phyloP scores from a whole-genome alignment of 1,140 invertebrate species.

The Drosophila truncata region DNA sequence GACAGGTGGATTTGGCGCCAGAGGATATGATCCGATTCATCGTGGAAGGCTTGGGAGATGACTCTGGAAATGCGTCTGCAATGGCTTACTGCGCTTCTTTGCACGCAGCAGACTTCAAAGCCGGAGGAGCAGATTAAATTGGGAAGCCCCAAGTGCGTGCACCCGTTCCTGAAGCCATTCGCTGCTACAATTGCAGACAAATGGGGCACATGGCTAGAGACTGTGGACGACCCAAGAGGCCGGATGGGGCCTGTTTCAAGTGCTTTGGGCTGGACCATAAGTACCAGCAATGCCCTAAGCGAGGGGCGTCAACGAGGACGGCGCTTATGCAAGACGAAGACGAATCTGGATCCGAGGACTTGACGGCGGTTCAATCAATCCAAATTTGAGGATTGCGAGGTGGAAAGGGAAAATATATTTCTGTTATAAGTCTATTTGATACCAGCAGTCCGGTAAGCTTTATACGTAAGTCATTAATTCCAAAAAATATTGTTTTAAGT shows the following conservation, averaged over 20 bases:
- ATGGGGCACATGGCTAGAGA: too few species aligned
- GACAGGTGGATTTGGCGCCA: neutral
- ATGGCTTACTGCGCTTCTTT: neutral
- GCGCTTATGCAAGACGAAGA: neutral
- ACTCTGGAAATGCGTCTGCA: neutral
- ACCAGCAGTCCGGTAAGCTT: neutral
- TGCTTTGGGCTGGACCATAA: neutral
- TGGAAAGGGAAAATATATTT: slow-evolving; percentile 8
- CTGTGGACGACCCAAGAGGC: too few species aligned
- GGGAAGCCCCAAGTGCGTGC: too few species aligned
- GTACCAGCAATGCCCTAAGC: neutral
- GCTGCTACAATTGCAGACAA: slow-evolving; percentile 2
- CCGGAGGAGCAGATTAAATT: too few species aligned
- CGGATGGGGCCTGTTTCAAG: too few species aligned
- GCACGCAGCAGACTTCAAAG: neutral
- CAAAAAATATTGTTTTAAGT: neutral
- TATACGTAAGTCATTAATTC: slow-evolving; percentile 6
- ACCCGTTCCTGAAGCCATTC: neutral
- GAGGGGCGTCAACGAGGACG: neutral
- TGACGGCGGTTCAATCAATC: neutral
- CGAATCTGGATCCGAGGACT: too few species aligned
- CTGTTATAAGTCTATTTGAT: slow-evolving; percentile 4
- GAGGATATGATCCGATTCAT: slow-evolving; percentile 3
- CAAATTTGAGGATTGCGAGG: neutral
- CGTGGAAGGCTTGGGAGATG: neutral